phyloP scores from a whole-genome alignment of 2,888 invertebrate species.

The Eulithis prunata region DNA sequence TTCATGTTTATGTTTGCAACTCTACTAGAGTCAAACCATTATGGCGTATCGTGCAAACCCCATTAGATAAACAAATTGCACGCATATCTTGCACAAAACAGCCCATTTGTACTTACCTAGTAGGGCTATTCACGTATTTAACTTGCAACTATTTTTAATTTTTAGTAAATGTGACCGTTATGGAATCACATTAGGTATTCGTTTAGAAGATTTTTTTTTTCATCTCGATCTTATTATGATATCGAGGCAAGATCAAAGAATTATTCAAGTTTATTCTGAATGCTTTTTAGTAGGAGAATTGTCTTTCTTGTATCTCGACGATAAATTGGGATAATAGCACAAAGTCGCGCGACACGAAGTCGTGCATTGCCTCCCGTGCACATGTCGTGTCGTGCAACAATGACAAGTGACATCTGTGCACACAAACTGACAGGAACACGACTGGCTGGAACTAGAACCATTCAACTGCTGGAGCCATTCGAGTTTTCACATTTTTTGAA shows the following conservation, averaged over 20 bases:
- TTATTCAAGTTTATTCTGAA: no score
- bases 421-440: constrained; percentile 18
- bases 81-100: constrained; percentile 16
- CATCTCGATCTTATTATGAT: no score
- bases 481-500: no score
- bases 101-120: constrained; percentile 19
- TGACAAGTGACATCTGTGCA: constrained; percentile 30
- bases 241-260: no score
- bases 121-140: neutral
- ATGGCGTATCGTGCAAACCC: constrained; percentile 14
- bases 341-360: constrained; percentile 35
- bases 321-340: constrained; percentile 44
- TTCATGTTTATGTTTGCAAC: no score
- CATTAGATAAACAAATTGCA: constrained; percentile 24
- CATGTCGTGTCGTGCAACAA: constrained; percentile 16
- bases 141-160: no score
- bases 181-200: no score
- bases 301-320: constrained; percentile 16
- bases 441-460: neutral
- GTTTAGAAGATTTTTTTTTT: no score
- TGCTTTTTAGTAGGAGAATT: no score
- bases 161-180: no score
- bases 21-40: no score
- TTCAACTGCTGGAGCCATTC: constrained; percentile 8
- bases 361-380: constrained; percentile 27